Base-by-base conservation (phyloP, 2,113 vertebrate genomes). In the Condylura cristata region DNA sequence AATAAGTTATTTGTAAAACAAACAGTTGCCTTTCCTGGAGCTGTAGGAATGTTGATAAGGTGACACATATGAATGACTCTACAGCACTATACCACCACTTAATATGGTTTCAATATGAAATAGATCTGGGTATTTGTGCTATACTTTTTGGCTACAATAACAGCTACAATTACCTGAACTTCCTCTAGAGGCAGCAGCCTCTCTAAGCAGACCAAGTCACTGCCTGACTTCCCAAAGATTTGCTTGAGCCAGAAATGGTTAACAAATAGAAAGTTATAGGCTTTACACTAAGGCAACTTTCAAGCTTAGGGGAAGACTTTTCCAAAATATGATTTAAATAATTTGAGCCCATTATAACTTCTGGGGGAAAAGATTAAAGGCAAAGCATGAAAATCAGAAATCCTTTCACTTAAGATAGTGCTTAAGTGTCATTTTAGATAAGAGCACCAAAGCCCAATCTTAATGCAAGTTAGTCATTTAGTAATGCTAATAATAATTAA, bases 1-100 rank as follows among this genome's bases (percentile, higher is more conserved):
- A 51, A 6, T 51, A 95, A 82, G 66, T 91, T 26, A 85, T 85
- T 94, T 94, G 28, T 83, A 82, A 93, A 89, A 91, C 24, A 90
- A 93, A 41, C 2, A 53, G 58, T 46, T 90, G 24, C 34, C 28
- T 14, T 26, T 80, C 70, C 61, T 68, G 79, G 34, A 88, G 87
- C 6, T 61, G 22, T 51, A 87, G 56, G 72, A 80, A 8, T 16
- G 53, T 24, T 83, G 80, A 61, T 34, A 84, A 91, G 34, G 12
- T 44, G 9, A 37, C n/a, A 34, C 8, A 61, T 32, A 41, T 41
- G 20, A 68, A 41, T 92, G 89, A 89, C 18, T 4, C 16, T 30
- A 39, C 34, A 87, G 34, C 76, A 3, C n/a, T 90, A 66, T 76
- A 91, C 37, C 30, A 58, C 70, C n/a, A n/a, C 86, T 78, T 72